Conservation (phyloP, 1,140 invertebrate species). For the Drosophila kepulauana region DNA sequence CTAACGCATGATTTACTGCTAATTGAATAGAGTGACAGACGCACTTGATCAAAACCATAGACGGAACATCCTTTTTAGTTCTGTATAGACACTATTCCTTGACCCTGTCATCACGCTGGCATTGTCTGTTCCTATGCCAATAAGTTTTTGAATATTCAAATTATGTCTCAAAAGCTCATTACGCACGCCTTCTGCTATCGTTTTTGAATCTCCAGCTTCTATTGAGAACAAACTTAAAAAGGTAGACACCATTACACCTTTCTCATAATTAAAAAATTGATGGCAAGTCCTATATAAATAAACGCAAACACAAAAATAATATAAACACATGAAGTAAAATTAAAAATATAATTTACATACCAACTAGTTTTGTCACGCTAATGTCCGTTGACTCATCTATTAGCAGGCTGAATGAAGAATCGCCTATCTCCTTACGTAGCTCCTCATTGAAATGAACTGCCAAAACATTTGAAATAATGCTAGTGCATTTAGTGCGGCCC, state of each 20-base stretch:
- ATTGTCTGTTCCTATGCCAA: not conserved
- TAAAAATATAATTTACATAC: constrained; percentile 1
- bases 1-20: not conserved
- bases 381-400: not conserved
- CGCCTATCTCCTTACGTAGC: not conserved
- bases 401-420: not conserved
- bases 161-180: too few relatives aligned
- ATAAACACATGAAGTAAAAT: not conserved
- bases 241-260: constrained; percentile 1
- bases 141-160: not conserved
- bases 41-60: not conserved
- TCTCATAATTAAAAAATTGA: not conserved
- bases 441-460: constrained; percentile 4
- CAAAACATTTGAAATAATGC: constrained; percentile 4
- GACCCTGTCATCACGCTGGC: not conserved
- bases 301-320: too few relatives aligned
- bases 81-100: not conserved
- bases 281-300: not conserved
- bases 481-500: not conserved
- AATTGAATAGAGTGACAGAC: not conserved
- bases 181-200: too few relatives aligned
- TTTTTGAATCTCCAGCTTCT: not conserved
- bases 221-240: constrained; percentile 1
- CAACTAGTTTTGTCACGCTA: not conserved
- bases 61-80: not conserved